Base-by-base conservation (phyloP, 2,888 invertebrate species). In the Torymus auratus region DNA sequence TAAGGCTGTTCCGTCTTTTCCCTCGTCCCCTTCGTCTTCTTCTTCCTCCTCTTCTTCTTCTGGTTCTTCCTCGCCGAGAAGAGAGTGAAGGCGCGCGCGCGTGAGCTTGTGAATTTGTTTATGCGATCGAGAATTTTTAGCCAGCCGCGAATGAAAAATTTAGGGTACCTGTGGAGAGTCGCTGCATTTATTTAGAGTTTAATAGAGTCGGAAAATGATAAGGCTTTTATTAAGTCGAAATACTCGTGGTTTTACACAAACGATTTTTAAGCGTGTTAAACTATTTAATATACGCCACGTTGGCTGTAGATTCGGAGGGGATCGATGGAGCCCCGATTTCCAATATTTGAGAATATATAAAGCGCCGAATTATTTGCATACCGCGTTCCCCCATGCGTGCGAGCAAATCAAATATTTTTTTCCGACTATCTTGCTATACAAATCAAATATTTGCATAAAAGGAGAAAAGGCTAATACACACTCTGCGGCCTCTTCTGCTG, bases 331-430 rank as follows among this genome's bases (percentile, higher is more conserved):
- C 12, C 50, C 20, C n/a, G 50, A 65, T 74, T 65, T n/a, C 64
- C 55, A 20, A 56, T 65, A 58, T 72, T 69, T 69, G 56, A 28
- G 58, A 69, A 28, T 50, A n/a, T 60, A 56, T 20, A 53, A 15
- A 28, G 50, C 70, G 13, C 3, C 13, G 55, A 64, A 64, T 73
- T 74, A 74, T 74, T 76, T 68, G 61, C 61, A 53, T 69, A 61
- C 61, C 50, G 68, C 60, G 65, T 75, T 15, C 67, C 67, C n/a
- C 28, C 50, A 50, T 4, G 20, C 41, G n/a, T n/a, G 11, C 41
- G 67, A 58, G 74, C 17, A 58, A 67, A 65, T 67, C 67, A 58
- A 67, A 67, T 75, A 75, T 75, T 75, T 41, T n/a, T 28, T 67
- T 67, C 67, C 74, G 53, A 50, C 3, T 58, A 23, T 60, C 12